phyloP scores from a whole-genome alignment of 2,113 vertebrate species.

The Macheiramphus alcinus region DNA sequence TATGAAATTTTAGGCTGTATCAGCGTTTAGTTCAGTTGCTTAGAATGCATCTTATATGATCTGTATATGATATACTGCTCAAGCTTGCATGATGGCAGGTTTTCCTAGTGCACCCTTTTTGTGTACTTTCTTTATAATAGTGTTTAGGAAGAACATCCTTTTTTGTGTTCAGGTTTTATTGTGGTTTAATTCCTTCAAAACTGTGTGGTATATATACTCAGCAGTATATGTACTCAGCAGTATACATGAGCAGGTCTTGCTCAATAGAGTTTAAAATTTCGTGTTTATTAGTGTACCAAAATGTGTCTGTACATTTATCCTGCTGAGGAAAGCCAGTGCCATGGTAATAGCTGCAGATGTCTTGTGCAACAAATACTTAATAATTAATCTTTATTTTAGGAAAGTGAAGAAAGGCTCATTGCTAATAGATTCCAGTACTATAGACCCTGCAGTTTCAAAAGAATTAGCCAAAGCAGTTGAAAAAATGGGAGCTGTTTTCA shows the following conservation, averaged over 20 bases:
- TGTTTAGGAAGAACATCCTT: not conserved
- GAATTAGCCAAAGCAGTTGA: constrained; percentile 90
- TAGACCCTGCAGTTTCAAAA: constrained; percentile 93
- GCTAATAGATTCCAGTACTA: constrained; percentile 98
- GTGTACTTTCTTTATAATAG: not conserved
- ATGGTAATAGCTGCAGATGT: not conserved
- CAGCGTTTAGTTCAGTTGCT: not conserved
- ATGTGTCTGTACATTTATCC: not conserved
- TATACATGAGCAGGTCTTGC: not conserved
- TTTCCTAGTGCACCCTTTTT: not conserved
- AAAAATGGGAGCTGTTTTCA: constrained; percentile 96
- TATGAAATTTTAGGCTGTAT: not conserved
- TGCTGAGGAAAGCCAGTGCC: not conserved
- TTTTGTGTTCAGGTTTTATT: not conserved
- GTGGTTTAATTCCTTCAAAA: not conserved
- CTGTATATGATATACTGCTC: not conserved
- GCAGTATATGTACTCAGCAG: not conserved
- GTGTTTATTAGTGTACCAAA: not conserved
- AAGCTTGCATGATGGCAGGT: not conserved
- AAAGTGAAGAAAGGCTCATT: constrained; percentile 97
- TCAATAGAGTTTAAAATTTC: not conserved
- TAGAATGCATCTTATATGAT: not conserved
- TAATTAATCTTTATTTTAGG: constrained; percentile 72
- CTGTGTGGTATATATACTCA: not conserved
- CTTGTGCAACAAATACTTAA: not conserved